Percentiles rank a stretch among this genome's conserved stretches.
phyloP scores from a whole-genome alignment of 2,113 vertebrate species.

The Serilophus lunatus region DNA sequence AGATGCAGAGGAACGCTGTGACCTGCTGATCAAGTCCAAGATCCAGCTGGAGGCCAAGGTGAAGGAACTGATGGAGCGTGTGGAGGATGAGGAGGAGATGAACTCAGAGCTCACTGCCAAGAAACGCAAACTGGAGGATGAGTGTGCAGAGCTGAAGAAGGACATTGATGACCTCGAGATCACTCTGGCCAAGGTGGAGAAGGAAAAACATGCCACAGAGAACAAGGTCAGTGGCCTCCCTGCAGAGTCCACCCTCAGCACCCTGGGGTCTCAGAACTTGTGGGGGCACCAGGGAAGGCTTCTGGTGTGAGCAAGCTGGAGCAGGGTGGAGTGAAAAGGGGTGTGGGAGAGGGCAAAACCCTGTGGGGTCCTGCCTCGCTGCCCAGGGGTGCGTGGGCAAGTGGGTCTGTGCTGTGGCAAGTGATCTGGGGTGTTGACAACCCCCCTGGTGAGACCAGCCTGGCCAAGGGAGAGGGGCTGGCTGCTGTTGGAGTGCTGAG shows the following conservation, averaged over 20 bases:
- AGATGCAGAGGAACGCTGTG: conserved; percentile 90
- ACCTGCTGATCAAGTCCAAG: conserved; percentile 92
- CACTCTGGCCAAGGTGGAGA: conserved; percentile 91
- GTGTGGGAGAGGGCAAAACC: not conserved
- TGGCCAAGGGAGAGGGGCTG: not conserved
- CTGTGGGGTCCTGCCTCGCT: not conserved
- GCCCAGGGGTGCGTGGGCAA: not conserved
- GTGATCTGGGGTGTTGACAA: not conserved
- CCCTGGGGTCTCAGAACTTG: not conserved
- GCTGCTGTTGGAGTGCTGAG: not conserved
- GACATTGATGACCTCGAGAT: conserved; percentile 93
- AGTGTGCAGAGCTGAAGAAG: conserved; percentile 90
- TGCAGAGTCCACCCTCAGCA: not conserved
- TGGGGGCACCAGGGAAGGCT: not conserved
- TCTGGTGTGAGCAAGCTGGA: not conserved
- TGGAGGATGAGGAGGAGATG: conserved; percentile 93
- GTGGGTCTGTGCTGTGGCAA: not conserved
- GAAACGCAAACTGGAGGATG: conserved; percentile 90
- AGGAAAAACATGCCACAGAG: conserved; percentile 93
- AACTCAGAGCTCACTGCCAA: conserved; percentile 82
- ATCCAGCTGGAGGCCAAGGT: conserved; percentile 90
- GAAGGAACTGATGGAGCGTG: conserved; percentile 85
- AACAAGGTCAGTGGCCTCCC: conserved; percentile 80
- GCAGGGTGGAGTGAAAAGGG: not conserved
- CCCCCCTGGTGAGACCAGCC: not conserved